Base-by-base conservation (phyloP, 2,797 vertebrate species). In the Poecile montanus region DNA sequence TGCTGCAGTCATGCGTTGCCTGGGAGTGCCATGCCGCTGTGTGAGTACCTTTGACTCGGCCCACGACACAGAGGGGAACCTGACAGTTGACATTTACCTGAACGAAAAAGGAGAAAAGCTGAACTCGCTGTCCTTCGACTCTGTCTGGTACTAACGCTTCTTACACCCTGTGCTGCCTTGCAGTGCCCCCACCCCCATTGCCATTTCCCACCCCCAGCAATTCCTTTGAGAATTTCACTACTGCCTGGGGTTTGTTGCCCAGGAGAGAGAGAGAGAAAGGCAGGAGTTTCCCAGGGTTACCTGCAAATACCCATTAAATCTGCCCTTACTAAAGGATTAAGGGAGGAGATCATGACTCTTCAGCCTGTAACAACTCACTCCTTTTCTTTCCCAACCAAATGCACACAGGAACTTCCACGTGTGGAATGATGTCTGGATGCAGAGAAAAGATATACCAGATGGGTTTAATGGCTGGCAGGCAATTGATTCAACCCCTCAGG, bases 391-490 rank as follows among this genome's bases (percentile, higher is more conserved):
- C 62, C 80, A 79, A 13, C 58, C 67, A 36, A 70, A 67, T 26
- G 63, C 18, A n/a, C 0, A 0, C 87, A 98, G 97, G 98, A 98
- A 98, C 79, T 98, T 98, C 92, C 98, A 98, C 0, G 94, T 98
- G 53, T 98, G 97, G 98, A 97, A 97, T 0, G 98, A 98, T 0
- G 97, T 53, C 32, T 98, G 98, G 98, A 98, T 98, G 97, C 97
- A 91, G 90, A 75, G 97, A 44, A 22, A 2, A 3, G 97, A 98
- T 38, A 60, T 98, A 29, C 97, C 97, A 0, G 3, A 56, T 4
- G 97, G 97, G 8, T 94, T 95, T 58, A 71, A 94, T 3, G 97
- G 97, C 45, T 98, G 98, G 97, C 98, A 98, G 83, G 97, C 95
- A 11, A 78, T 98, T 4, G 98, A 98, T 85, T 38, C 97, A 60